A percentile compares a stretch with the other conserved stretches of the same genome.
These are phyloP conservation scores for Halisarca cf. caerulea DNA, from an alignment of 37 sponge, comb jelly and placozoan genomes.

Conservation along the genomic window DNA sequence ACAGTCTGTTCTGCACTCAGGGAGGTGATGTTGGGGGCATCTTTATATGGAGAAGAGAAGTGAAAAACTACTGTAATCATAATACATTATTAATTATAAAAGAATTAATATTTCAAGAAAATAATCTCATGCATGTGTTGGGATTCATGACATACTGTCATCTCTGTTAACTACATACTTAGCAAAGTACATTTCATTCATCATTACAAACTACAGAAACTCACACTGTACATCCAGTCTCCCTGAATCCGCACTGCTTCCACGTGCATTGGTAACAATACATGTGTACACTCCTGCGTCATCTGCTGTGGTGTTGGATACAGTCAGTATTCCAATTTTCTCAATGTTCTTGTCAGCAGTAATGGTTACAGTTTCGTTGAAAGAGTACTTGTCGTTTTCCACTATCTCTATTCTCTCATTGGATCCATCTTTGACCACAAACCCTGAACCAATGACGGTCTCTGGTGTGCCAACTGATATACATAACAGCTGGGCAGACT, in stretches of 20 bases:
- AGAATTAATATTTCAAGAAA: too few species aligned
- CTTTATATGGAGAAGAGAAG: too few species aligned
- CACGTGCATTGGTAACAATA: not conserved
- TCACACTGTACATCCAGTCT: constrained; percentile 10
- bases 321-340: not conserved
- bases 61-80: too few species aligned
- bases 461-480: constrained; percentile 41
- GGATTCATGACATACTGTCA: too few species aligned
- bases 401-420: not conserved
- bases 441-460: constrained; percentile 62
- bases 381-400: not conserved
- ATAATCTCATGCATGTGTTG: too few species aligned
- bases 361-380: not conserved
- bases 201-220: too few species aligned
- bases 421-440: not conserved
- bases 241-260: not conserved
- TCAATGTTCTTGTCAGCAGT: not conserved
- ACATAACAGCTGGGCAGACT: constrained; percentile 34
- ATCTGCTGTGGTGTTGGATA: not conserved
- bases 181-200: too few species aligned
- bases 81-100: too few species aligned
- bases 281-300: constrained; percentile 24
- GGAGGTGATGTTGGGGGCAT: too few species aligned
- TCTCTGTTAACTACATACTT: too few species aligned
- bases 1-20: too few species aligned